Evolutionary conservation across 2,113 vertebrate genomes (phyloP).

Genomic region (Lagenorhynchus albirostris): DNA sequence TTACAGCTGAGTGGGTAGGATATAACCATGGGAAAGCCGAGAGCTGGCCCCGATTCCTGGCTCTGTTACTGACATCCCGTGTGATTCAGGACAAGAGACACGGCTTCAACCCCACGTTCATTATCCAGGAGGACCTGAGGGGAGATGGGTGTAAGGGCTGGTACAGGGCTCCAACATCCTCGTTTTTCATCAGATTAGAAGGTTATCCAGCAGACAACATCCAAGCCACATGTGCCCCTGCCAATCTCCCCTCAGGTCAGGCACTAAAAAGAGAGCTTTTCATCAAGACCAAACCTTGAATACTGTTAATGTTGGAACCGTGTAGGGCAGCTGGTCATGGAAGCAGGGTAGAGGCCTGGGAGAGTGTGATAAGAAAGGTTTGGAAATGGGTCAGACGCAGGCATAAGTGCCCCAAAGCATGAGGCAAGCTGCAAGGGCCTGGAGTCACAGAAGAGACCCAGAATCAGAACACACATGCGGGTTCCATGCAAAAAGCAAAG

Average conservation of each 20-base stretch:
- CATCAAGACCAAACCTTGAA: neutral
- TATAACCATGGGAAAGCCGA: conserved; percentile 46
- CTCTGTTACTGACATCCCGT: conserved; percentile 18
- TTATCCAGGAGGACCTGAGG: neutral
- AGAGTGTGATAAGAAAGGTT: neutral
- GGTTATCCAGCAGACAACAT: neutral
- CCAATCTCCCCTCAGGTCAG: neutral
- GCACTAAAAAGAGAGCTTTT: neutral
- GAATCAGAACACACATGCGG: neutral
- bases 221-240: neutral
- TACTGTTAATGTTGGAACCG: neutral
- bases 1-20: conserved; percentile 34
- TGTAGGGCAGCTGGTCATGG: neutral
- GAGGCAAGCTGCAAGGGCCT: neutral
- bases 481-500: neutral
- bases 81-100: conserved; percentile 6
- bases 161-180: neutral
- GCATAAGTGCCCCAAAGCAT: neutral
- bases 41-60: conserved; percentile 40
- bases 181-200: neutral
- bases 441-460: neutral
- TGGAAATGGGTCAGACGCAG: neutral
- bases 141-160: neutral
- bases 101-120: neutral
- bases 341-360: neutral